Base-by-base conservation (phyloP, 1,140 invertebrate genomes). In the Leptonema lineaticorne region DNA sequence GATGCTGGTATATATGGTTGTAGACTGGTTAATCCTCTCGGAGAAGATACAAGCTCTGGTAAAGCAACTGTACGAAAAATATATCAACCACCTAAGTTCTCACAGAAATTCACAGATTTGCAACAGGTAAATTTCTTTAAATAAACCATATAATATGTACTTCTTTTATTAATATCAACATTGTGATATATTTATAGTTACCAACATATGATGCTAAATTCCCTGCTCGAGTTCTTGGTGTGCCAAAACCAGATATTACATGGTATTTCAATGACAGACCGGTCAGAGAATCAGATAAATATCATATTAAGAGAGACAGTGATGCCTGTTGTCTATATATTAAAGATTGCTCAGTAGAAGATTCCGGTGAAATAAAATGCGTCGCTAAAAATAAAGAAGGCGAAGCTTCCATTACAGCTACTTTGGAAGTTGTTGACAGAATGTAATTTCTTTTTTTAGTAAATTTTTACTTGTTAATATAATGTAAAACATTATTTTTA, bases 181-280 rank as follows among this genome's bases (percentile, higher is more conserved):
- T 50, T 64, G 22, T 28, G n/a, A 28, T 4, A 63, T 45, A 24
- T 67, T 63, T 72, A 74, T 76, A 90, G 85, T 74, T 92, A 9
- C 88, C 90, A 8, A 85, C 83, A 14, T 85, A 85, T 73, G 91
- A 94, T 76, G 91, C 90, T 20, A 93, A 94, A 76, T 92, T 95
- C 75, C 83, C 89, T 0, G 91, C 91, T 2, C 86, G 91, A 5
- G 88, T 97, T 2, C 88, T 85, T 26, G 96, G 95, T 8, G 85
- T 96, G 33, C 96, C 96, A 0, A 82, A 86, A 62, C 96, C 96
- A 0, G 92, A 95, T 6, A 82, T 97, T 6, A 82, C 85, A 0
- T 98, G 95, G 95, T 90, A 87, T 75, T 92, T 88, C 76, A 87
- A 95, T 76, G 90, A 89, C 0, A 83, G 86, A 48, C 87, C 86